These are phyloP conservation scores for Diachasma alloeum DNA, from an alignment of 1,140 invertebrate genomes.

Conservation along the genomic window DNA sequence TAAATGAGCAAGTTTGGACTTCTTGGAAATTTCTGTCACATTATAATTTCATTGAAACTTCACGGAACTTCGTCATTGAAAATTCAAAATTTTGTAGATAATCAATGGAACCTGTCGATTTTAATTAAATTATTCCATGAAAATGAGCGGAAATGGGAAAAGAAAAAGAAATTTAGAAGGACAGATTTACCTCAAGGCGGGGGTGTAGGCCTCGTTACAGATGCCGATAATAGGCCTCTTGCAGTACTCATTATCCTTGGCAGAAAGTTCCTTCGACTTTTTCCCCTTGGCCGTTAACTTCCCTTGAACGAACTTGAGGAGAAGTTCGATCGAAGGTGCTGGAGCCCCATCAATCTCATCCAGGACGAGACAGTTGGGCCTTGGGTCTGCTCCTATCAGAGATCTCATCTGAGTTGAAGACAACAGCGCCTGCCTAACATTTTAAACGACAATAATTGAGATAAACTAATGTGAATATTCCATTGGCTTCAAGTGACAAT, in stretches of 20 bases:
- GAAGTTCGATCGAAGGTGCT: slow-evolving; percentile 83
- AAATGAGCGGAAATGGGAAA: no score
- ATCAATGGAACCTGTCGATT: no score
- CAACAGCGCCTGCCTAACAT: slow-evolving; percentile 78
- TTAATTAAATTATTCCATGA: no score
- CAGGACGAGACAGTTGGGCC: slow-evolving; percentile 94
- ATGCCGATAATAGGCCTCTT: slow-evolving; percentile 93
- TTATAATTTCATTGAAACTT: no score
- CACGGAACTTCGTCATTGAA: no score
- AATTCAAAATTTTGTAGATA: no score
- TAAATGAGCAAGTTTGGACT: no score
- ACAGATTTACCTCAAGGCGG: slow-evolving; percentile 82
- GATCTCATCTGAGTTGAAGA: slow-evolving; percentile 91
- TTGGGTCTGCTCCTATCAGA: slow-evolving; percentile 79
- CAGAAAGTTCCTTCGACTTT: slow-evolving; percentile 67
- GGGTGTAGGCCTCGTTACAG: slow-evolving; percentile 93
- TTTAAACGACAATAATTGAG: no score
- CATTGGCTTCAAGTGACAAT: no score
- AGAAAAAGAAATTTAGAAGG: no score
- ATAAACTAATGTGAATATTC: no score
- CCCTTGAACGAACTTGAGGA: slow-evolving; percentile 82
- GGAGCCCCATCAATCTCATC: slow-evolving; percentile 98
- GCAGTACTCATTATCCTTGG: slow-evolving; percentile 66
- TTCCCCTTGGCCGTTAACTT: slow-evolving; percentile 63
- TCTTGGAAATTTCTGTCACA: no score